phyloP scores from a whole-genome alignment of 2,113 vertebrate species.

The Fregata magnificens region DNA sequence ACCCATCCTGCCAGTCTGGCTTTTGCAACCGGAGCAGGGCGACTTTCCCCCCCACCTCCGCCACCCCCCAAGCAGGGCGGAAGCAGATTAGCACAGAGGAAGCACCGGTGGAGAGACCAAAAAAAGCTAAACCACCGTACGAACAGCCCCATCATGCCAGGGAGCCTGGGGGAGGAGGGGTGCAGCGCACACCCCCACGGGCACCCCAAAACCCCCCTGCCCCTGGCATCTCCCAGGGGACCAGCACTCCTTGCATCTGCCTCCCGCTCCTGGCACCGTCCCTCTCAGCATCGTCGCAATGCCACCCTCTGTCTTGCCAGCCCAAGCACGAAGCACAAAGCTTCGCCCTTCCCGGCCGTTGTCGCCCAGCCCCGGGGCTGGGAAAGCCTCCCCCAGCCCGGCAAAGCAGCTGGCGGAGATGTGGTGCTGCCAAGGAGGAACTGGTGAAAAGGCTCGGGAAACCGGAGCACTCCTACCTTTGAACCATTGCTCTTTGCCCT shows the following conservation, averaged over 20 bases:
- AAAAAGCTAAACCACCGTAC: background rate
- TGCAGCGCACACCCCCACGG: accelerated
- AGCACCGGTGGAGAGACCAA: background rate
- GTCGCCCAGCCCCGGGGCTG: background rate
- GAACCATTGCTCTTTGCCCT: background rate
- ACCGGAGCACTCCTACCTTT: background rate
- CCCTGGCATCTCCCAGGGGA: background rate
- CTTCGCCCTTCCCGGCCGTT: background rate
- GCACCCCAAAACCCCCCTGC: background rate
- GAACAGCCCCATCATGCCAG: accelerated
- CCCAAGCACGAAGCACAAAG: background rate
- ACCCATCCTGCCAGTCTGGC: background rate
- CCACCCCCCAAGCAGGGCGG: accelerated
- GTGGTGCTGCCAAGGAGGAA: background rate
- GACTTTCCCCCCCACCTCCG: background rate
- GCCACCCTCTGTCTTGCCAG: background rate
- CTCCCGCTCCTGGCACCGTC: background rate
- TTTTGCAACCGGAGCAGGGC: background rate
- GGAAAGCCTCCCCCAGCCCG: background rate
- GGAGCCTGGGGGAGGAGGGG: accelerated
- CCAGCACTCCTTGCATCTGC: background rate
- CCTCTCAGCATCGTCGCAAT: background rate
- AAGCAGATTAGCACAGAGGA: constrained; percentile 2
- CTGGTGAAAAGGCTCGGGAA: background rate
- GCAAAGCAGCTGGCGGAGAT: background rate